A percentile compares a stretch with the other conserved stretches of the same genome.
Evolutionary conservation across 2,888 invertebrate species (phyloP).

Genomic region (Oligia latruncula): DNA sequence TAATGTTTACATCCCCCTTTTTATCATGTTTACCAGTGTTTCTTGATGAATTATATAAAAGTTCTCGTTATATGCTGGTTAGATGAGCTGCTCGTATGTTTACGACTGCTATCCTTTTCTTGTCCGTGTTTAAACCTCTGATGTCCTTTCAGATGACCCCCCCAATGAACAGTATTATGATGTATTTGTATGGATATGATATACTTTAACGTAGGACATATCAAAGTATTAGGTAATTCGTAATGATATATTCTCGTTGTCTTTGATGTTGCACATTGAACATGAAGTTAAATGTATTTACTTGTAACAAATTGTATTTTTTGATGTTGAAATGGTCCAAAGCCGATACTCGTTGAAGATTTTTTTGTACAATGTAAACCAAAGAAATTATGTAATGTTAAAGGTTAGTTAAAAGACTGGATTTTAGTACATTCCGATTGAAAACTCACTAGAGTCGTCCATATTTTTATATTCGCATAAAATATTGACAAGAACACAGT

Average conservation of each 20-base stretch:
- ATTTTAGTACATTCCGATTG: constrained; percentile 70
- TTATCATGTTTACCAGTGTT: constrained; percentile 50
- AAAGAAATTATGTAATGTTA: constrained; percentile 67
- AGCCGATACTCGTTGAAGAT: constrained; percentile 62
- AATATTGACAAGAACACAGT: constrained; percentile 57
- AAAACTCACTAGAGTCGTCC: constrained; percentile 62
- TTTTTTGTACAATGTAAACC: constrained; percentile 65
- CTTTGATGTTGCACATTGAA: constrained; percentile 68
- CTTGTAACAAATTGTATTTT: constrained; percentile 72
- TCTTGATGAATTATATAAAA: constrained; percentile 53
- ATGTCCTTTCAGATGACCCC: constrained; percentile 61
- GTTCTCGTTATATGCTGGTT: constrained; percentile 40
- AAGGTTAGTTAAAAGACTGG: constrained; percentile 72
- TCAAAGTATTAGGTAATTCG: constrained; percentile 65
- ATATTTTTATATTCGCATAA: constrained; percentile 74
- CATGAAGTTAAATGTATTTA: constrained; percentile 65
- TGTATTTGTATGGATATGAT: constrained; percentile 64
- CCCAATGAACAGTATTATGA: constrained; percentile 63
- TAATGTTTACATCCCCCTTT: constrained; percentile 52
- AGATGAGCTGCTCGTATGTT: constrained; percentile 50
- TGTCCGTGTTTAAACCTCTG: constrained; percentile 59
- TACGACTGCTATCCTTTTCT: constrained; percentile 52
- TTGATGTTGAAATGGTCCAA: constrained; percentile 75
- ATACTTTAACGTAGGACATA: constrained; percentile 66
- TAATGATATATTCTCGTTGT: constrained; percentile 67